A percentile compares a stretch with the other conserved stretches of the same genome.
These are phyloP conservation scores for Hipparchia sbordonii DNA, from an alignment of 2,888 invertebrate species.

Conservation along the genomic window DNA sequence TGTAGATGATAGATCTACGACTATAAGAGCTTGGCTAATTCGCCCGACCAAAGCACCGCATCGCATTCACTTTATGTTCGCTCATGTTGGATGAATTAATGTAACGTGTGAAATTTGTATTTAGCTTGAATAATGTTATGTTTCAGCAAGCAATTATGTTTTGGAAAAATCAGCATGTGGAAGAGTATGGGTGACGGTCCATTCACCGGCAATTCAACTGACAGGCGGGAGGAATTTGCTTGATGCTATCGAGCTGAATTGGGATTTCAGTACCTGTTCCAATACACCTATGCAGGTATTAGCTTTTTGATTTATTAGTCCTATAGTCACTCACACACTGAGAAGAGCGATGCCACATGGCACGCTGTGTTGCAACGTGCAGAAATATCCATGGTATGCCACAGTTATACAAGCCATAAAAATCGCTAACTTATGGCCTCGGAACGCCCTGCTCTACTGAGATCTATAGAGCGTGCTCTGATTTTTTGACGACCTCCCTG, in stretches of 20 bases:
- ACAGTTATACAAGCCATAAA: too few species aligned
- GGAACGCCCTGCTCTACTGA: too few species aligned
- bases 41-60: too few species aligned
- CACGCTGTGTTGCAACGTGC: background rate
- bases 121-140: background rate
- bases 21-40: too few species aligned
- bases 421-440: too few species aligned
- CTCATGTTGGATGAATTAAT: background rate
- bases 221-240: slow-evolving; percentile 48
- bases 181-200: slow-evolving; percentile 73
- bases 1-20: too few species aligned
- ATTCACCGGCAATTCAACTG: slow-evolving; percentile 62
- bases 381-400: too few species aligned
- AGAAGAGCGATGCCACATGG: background rate
- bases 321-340: too few species aligned
- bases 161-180: slow-evolving; percentile 72
- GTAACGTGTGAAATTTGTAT: background rate
- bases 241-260: slow-evolving; percentile 76
- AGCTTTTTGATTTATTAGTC: background rate
- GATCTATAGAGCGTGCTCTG: too few species aligned
- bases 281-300: slow-evolving; percentile 64
- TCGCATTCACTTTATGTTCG: background rate
- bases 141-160: slow-evolving; percentile 54
- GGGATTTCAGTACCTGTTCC: slow-evolving; percentile 73
- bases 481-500: too few species aligned